Evolutionary conservation across 2,888 invertebrate genomes (phyloP).

Genomic region (Thalpophila matura): DNA sequence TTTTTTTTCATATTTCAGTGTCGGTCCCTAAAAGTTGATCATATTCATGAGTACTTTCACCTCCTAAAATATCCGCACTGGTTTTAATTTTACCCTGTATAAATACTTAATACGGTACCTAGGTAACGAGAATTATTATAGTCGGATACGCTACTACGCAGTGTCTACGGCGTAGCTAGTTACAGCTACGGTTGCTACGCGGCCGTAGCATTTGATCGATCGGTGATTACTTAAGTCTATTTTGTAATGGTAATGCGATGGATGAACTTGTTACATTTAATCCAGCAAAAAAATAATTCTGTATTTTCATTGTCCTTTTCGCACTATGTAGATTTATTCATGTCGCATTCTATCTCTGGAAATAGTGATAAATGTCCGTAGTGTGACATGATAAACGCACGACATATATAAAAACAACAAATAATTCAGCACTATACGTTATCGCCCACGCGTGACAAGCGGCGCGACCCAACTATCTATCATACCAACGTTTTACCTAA

Average conservation of each 20-base stretch:
- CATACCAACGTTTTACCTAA: constrained; percentile 51
- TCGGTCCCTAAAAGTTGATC: too few relatives aligned
- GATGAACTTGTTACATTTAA: neutral
- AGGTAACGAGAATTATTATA: too few relatives aligned
- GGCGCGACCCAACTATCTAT: constrained; percentile 41
- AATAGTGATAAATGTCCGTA: constrained; percentile 38
- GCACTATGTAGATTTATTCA: constrained; percentile 11
- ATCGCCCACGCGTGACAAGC: constrained; percentile 30
- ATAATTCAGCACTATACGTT: constrained; percentile 38
- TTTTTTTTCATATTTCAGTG: too few relatives aligned
- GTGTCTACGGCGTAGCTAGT: constrained; percentile 35
- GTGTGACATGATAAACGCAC: constrained; percentile 37
- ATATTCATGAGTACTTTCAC: too few relatives aligned
- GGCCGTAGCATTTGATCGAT: constrained; percentile 37
- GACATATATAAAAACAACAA: constrained; percentile 38
- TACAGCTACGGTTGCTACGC: constrained; percentile 29
- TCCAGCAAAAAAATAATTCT: neutral
- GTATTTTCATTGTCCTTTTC: neutral
- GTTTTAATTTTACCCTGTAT: too few relatives aligned
- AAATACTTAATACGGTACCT: neutral
- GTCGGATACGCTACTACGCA: constrained; percentile 13
- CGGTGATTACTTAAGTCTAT: neutral
- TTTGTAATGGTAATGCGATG: neutral
- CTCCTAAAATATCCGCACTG: too few relatives aligned
- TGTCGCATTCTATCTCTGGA: constrained; percentile 2